Evolutionary conservation across 2,888 invertebrate species (phyloP).

Genomic region (Drosophila histrio): DNA sequence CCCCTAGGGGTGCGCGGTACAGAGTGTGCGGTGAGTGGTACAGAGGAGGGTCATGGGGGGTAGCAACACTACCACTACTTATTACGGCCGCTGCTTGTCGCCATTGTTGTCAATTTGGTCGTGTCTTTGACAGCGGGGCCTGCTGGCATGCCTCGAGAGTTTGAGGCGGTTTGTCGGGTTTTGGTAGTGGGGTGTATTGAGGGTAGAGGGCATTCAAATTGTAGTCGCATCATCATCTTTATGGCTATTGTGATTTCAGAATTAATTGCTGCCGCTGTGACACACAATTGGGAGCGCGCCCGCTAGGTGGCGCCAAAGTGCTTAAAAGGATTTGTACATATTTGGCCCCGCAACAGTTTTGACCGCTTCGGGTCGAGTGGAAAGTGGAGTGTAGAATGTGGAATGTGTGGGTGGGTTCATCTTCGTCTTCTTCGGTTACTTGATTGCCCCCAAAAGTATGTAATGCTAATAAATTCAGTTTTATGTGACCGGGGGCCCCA

Average conservation of each 20-base stretch:
- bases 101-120: slow-evolving; percentile 77
- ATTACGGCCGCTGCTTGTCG: slow-evolving; percentile 74
- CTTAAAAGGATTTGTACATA: slow-evolving; percentile 71
- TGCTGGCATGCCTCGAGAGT: slow-evolving; percentile 5
- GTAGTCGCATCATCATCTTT: slow-evolving; percentile 78
- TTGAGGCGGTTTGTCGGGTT: background rate
- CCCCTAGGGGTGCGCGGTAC: slow-evolving; percentile 24
- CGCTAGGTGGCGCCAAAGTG: slow-evolving; percentile 67
- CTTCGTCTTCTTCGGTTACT: slow-evolving; percentile 56
- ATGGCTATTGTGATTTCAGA: slow-evolving; percentile 79
- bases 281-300: slow-evolving; percentile 39
- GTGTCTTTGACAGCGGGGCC: slow-evolving; percentile 68
- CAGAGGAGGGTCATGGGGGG: background rate
- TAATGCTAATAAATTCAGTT: slow-evolving; percentile 76
- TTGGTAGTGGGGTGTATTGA: slow-evolving; percentile 10
- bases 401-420: slow-evolving; percentile 10
- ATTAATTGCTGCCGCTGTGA: slow-evolving; percentile 71
- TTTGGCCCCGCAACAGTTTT: slow-evolving; percentile 45
- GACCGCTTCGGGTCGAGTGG: slow-evolving; percentile 18
- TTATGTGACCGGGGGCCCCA: slow-evolving; percentile 50
- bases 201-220: slow-evolving; percentile 65
- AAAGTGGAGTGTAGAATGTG: background rate
- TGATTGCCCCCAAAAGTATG: slow-evolving; percentile 77
- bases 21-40: background rate
- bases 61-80: slow-evolving; percentile 58